phyloP scores from a whole-genome alignment of 2,113 vertebrate species.

The Bungarus multicinctus region DNA sequence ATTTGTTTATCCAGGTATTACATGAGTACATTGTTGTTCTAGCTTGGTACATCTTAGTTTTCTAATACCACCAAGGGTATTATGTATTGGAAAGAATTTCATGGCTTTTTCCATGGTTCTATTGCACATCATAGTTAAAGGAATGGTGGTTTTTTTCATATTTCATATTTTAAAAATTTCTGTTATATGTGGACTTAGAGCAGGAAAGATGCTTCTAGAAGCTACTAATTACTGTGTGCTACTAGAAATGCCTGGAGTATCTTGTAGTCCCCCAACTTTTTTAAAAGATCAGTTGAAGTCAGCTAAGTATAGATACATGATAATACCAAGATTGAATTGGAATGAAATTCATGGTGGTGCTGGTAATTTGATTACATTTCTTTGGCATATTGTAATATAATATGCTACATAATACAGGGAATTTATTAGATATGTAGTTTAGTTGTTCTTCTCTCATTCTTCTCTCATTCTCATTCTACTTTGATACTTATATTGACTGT shows the following conservation, averaged over 20 bases:
- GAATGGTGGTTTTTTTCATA: neutral
- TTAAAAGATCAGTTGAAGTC: neutral
- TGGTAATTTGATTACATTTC: neutral
- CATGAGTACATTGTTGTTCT: neutral
- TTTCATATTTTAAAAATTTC: neutral
- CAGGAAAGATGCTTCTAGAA: neutral
- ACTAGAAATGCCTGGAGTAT: neutral
- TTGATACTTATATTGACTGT: neutral
- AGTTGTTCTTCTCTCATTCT: neutral
- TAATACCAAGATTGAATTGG: neutral
- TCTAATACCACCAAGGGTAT: neutral
- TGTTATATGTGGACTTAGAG: neutral
- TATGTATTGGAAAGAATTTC: neutral
- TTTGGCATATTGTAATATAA: neutral
- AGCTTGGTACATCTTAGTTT: neutral
- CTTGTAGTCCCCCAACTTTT: neutral
- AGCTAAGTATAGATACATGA: neutral
- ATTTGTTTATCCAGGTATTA: neutral
- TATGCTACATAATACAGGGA: neutral
- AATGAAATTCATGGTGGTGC: neutral
- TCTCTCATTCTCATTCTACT: neutral
- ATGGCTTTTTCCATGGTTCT: neutral
- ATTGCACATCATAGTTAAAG: neutral
- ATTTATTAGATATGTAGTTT: neutral
- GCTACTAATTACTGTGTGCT: neutral